A percentile compares a stretch with the other conserved stretches of the same genome.
Conservation (phyloP, 2,888 invertebrate genomes). For the Yponomeuta plumbellus region DNA sequence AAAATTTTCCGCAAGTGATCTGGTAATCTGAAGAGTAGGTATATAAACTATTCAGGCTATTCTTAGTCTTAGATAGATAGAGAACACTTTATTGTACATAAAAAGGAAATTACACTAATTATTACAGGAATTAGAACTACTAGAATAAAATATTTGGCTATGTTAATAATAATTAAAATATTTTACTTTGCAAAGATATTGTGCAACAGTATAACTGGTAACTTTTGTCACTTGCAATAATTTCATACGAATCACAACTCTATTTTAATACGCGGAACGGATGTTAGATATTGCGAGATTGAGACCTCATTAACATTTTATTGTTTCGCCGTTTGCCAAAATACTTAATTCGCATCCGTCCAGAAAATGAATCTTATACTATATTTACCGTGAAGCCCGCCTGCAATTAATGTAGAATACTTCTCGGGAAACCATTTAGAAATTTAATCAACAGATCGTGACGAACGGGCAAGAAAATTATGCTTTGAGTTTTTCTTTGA, state of each 20-base stretch:
- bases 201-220: neutral
- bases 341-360: neutral
- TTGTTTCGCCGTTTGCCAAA: slow-evolving; percentile 15
- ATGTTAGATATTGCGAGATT: neutral
- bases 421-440: neutral
- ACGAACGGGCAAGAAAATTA: neutral
- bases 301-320: slow-evolving; percentile 5
- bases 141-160: too few relatives aligned
- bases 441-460: neutral
- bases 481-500: neutral
- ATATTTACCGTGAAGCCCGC: neutral
- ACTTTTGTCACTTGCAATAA: neutral
- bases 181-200: too few relatives aligned
- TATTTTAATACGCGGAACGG: neutral
- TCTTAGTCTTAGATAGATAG: too few relatives aligned
- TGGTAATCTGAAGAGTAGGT: neutral
- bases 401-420: neutral
- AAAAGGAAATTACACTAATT: too few relatives aligned
- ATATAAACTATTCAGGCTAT: too few relatives aligned
- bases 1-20: neutral
- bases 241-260: neutral
- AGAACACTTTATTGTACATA: too few relatives aligned
- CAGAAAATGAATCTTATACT: neutral
- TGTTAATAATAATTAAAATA: too few relatives aligned
- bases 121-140: too few relatives aligned